Evolutionary conservation across 2,797 vertebrate genomes (phyloP).

Genomic region (Chaetodon trifasciatus): DNA sequence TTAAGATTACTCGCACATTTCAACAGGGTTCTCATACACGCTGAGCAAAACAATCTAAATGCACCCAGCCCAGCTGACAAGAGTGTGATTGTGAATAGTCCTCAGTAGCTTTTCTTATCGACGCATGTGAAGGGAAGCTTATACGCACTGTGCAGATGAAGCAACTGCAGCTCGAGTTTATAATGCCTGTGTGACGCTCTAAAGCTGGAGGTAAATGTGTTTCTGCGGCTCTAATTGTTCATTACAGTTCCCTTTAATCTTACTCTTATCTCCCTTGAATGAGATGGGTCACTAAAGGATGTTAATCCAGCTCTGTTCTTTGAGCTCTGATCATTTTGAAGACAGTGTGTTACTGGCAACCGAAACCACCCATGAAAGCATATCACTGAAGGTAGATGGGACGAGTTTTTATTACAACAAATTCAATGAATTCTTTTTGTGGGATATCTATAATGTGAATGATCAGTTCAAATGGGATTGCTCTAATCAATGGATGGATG

Average conservation of each 20-base stretch:
- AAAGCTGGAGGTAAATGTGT: neutral
- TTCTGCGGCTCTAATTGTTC: neutral
- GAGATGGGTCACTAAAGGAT: neutral
- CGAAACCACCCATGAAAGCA: slow-evolving; percentile 1
- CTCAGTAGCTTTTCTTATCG: neutral
- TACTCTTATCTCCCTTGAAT: slow-evolving; percentile 4
- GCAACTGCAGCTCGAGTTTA: neutral
- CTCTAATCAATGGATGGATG: neutral
- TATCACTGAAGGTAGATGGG: neutral
- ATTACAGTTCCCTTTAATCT: neutral
- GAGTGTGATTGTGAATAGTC: slow-evolving; percentile 3
- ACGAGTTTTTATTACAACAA: neutral
- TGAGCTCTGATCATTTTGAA: slow-evolving; percentile 31
- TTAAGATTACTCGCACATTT: neutral
- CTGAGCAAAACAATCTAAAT: neutral
- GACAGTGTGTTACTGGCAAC: neutral
- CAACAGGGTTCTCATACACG: neutral
- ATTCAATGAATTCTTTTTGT: neutral
- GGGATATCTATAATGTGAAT: neutral
- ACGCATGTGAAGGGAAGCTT: neutral
- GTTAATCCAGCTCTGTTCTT: slow-evolving; percentile 24
- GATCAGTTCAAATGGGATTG: neutral
- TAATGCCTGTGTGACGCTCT: neutral
- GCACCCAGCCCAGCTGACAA: neutral
- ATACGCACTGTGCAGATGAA: slow-evolving; percentile 4